These are phyloP conservation scores for Epinotia bilunana DNA, from an alignment of 2,888 invertebrate genomes.

Conservation along the genomic window DNA sequence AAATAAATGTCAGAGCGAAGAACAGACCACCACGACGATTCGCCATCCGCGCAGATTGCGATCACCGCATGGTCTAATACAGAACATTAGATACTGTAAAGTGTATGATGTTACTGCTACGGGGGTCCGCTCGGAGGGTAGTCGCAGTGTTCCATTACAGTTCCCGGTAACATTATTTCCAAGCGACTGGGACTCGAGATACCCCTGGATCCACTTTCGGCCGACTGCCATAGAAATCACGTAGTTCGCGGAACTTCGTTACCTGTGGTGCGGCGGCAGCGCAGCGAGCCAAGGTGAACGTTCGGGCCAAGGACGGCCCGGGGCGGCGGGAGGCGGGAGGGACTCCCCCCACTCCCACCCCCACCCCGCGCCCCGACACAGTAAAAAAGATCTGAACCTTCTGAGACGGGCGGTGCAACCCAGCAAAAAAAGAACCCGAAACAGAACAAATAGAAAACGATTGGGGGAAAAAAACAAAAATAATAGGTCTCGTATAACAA, in stretches of 20 bases:
- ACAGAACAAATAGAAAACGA: slow-evolving; percentile 82
- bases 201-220: slow-evolving; percentile 73
- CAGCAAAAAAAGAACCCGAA: slow-evolving; percentile 80
- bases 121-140: slow-evolving; percentile 58
- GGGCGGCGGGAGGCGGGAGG: slow-evolving; percentile 73
- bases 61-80: slow-evolving; percentile 53
- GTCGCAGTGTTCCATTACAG: slow-evolving; percentile 71
- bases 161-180: slow-evolving; percentile 73
- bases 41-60: slow-evolving; percentile 48
- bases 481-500: slow-evolving; percentile 77
- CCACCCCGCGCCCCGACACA: slow-evolving; percentile 60
- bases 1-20: slow-evolving; percentile 50
- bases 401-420: slow-evolving; percentile 72
- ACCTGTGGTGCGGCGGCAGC: slow-evolving; percentile 80
- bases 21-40: slow-evolving; percentile 72
- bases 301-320: slow-evolving; percentile 83
- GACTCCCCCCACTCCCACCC: too few species aligned
- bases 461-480: slow-evolving; percentile 71
- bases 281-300: slow-evolving; percentile 83
- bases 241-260: slow-evolving; percentile 84
- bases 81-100: slow-evolving; percentile 64
- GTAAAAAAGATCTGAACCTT: slow-evolving; percentile 80
- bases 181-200: slow-evolving; percentile 64
- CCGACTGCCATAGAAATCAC: slow-evolving; percentile 81
- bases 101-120: slow-evolving; percentile 52